phyloP scores from a whole-genome alignment of 2,113 vertebrate genomes.

The Nesoenas mayeri region DNA sequence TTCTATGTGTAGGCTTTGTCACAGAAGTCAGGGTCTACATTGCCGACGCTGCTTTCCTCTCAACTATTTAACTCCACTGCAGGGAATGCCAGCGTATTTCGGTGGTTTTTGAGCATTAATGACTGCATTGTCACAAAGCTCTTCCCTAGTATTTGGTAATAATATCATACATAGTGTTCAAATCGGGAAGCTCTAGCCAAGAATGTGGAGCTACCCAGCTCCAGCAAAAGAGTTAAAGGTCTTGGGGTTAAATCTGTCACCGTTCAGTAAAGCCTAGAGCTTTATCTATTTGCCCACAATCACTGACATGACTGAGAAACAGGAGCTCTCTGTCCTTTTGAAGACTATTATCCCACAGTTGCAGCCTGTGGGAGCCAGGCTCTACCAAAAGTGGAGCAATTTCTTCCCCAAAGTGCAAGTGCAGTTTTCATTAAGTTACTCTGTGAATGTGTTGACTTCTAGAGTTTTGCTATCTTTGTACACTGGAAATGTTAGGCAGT shows the following conservation, averaged over 20 bases:
- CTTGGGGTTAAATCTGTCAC: not conserved
- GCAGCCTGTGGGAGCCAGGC: not conserved
- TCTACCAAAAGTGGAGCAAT: not conserved
- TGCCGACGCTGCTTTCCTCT: not conserved
- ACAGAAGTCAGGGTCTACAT: not conserved
- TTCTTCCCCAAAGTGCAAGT: not conserved
- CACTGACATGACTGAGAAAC: not conserved
- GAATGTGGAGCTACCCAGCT: not conserved
- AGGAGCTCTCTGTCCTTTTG: not conserved
- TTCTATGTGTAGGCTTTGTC: not conserved
- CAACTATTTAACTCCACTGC: not conserved
- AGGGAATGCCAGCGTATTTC: not conserved
- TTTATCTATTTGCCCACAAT: not conserved
- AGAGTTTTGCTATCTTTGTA: not conserved
- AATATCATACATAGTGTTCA: accelerated
- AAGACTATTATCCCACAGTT: not conserved
- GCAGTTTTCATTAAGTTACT: not conserved
- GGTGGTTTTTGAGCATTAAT: not conserved
- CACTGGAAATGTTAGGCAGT: not conserved
- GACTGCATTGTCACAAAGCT: not conserved
- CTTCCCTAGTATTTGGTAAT: not conserved
- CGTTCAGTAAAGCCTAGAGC: not conserved
- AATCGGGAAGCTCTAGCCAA: not conserved
- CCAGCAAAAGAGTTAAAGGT: not conserved
- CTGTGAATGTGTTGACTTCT: not conserved